Conservation (phyloP, 2,888 invertebrate genomes). For the Eupithecia insigniata region DNA sequence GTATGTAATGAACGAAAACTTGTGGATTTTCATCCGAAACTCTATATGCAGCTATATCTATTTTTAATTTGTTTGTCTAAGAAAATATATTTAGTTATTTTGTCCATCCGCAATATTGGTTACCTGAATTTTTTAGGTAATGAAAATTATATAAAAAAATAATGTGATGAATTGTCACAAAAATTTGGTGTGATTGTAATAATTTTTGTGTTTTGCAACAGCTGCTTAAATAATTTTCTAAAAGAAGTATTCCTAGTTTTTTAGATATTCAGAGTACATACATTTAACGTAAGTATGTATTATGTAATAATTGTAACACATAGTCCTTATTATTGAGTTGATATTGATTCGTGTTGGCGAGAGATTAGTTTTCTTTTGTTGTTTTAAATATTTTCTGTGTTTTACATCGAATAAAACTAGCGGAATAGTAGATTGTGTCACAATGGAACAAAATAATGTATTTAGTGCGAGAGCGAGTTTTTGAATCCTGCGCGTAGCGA, state of each 20-base stretch:
- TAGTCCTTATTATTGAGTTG: neutral
- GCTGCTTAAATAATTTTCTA: neutral
- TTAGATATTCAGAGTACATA: slow-evolving; percentile 2
- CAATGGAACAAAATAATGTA: no score
- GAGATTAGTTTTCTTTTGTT: neutral
- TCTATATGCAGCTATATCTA: neutral
- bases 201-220: neutral
- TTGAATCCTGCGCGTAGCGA: no score
- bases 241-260: slow-evolving; percentile 4
- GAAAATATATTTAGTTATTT: slow-evolving; percentile 2
- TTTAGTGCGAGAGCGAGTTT: no score
- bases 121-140: neutral
- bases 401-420: neutral
- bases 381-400: neutral
- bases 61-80: neutral
- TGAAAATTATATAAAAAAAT: neutral
- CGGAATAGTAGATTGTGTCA: no score
- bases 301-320: neutral
- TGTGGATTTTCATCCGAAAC: neutral
- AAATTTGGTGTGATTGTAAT: no score
- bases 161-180: slow-evolving; percentile 2
- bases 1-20: neutral
- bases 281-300: neutral
- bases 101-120: neutral
- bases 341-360: neutral